Conservation (phyloP, 2,113 vertebrate species). For the Myrmecobius fasciatus region DNA sequence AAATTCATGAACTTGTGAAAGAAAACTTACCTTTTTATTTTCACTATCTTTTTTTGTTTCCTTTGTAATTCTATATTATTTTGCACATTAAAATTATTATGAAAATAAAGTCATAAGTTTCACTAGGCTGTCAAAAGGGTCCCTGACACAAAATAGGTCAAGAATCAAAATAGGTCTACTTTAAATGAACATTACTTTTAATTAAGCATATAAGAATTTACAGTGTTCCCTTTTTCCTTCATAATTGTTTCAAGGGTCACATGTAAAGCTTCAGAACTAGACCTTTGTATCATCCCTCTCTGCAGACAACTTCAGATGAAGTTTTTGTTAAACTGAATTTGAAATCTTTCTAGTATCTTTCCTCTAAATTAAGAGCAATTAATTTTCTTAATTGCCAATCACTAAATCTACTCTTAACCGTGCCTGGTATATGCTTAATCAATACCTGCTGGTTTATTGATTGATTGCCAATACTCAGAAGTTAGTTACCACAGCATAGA, state of each 20-base stretch:
- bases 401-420: constrained; percentile 49
- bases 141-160: background rate
- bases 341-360: constrained; percentile 25
- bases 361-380: constrained; percentile 64
- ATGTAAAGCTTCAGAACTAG: constrained; percentile 13
- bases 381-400: constrained; percentile 63
- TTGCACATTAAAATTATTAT: background rate
- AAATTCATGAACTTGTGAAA: background rate
- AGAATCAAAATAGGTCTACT: background rate
- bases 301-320: constrained; percentile 55
- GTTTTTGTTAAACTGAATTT: constrained; percentile 22
- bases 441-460: constrained; percentile 45
- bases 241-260: constrained; percentile 34
- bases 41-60: background rate
- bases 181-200: background rate
- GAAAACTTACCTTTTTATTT: background rate
- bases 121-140: background rate
- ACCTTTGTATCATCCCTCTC: background rate
- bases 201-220: background rate
- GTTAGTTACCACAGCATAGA: constrained; percentile 47
- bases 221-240: background rate
- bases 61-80: background rate
- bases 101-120: background rate
- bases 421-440: constrained; percentile 24
- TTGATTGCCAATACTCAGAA: constrained; percentile 12